Conservation (phyloP, 2,888 invertebrate genomes). For the Trisateles emortualis region DNA sequence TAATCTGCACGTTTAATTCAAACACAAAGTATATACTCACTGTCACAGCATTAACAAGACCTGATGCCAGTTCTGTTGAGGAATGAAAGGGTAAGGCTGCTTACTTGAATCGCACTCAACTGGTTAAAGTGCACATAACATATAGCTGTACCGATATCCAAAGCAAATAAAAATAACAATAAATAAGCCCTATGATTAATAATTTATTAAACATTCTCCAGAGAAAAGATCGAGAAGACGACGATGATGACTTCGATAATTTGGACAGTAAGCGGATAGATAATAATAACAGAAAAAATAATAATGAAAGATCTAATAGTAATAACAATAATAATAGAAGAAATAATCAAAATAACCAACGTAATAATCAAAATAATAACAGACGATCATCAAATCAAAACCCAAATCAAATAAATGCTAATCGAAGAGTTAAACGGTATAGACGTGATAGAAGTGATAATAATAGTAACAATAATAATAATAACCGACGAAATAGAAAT, state of each 20-base stretch:
- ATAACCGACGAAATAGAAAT: background rate
- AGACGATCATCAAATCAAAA: background rate
- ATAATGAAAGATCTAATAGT: background rate
- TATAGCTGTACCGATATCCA: too few species aligned
- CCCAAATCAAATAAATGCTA: background rate
- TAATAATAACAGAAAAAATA: background rate
- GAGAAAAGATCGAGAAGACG: background rate
- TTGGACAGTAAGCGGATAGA: conserved; percentile 3
- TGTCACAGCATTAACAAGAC: too few species aligned
- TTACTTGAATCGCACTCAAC: too few species aligned
- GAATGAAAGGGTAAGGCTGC: too few species aligned
- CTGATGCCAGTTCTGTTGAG: too few species aligned
- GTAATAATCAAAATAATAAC: background rate
- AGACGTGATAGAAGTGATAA: background rate
- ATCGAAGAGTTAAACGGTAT: background rate
- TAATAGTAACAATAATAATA: background rate
- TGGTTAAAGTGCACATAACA: too few species aligned
- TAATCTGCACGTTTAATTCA: too few species aligned
- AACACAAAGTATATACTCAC: too few species aligned
- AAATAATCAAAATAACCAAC: background rate
- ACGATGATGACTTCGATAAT: background rate
- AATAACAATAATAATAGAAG: background rate
- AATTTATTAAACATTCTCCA: background rate
- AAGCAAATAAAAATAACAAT: background rate
- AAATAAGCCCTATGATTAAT: background rate